Evolutionary conservation across 2,888 invertebrate species (phyloP).

Genomic region (Copidosoma aretas): DNA sequence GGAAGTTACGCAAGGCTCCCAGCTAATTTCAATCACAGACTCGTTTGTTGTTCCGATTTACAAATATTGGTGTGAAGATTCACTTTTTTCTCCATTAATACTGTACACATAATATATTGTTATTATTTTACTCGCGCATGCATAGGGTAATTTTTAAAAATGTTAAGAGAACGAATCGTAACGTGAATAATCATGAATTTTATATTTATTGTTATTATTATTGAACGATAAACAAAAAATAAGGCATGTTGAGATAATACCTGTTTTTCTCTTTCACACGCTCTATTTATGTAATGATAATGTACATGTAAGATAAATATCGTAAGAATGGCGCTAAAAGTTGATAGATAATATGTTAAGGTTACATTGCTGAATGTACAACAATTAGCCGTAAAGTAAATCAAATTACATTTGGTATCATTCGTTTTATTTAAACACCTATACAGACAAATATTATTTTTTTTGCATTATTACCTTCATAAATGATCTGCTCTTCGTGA

Average conservation of each 20-base stretch:
- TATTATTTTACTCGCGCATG: conserved; percentile 17
- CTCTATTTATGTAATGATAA: conserved; percentile 19
- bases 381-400: conserved; percentile 10
- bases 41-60: conserved; percentile 34
- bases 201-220: conserved; percentile 11
- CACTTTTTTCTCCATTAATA: not conserved
- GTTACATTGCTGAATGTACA: conserved; percentile 15
- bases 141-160: conserved; percentile 26
- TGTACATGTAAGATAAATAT: conserved; percentile 28
- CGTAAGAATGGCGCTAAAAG: conserved; percentile 14
- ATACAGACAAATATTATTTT: not conserved
- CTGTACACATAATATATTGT: conserved; percentile 2
- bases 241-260: conserved; percentile 8
- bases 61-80: conserved; percentile 20
- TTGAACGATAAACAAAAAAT: conserved; percentile 10
- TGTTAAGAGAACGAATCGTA: conserved; percentile 10
- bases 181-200: conserved; percentile 3
- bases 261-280: conserved; percentile 18
- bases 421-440: not conserved
- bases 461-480: not conserved
- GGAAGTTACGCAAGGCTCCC: conserved; percentile 42
- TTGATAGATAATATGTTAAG: conserved; percentile 16
- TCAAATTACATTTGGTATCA: conserved; percentile 8
- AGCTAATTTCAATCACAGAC: conserved; percentile 43
- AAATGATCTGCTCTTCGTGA: too few relatives aligned